Evolutionary conservation across 2,888 invertebrate species (phyloP).

Genomic region (Acanthopleura granulata): DNA sequence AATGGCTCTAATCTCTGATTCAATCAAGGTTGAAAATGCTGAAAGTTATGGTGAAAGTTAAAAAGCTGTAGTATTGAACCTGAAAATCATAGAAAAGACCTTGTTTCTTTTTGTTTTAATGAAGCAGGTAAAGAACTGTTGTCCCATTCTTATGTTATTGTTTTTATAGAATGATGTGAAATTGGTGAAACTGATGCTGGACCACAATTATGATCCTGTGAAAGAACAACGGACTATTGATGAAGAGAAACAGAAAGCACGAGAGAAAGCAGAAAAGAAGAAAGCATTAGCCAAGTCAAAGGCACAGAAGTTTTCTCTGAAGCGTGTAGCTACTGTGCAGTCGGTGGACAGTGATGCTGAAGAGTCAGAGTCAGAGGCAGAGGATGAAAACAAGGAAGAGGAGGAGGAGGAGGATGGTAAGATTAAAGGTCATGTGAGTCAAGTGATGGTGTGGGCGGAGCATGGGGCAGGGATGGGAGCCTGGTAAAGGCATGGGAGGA

Average conservation of each 20-base stretch:
- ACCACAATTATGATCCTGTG: conserved; percentile 32
- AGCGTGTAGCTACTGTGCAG: conserved; percentile 7
- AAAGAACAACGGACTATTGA: conserved; percentile 13
- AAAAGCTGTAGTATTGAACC: too few relatives aligned
- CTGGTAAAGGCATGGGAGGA: too few relatives aligned
- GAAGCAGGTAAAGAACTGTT: too few relatives aligned
- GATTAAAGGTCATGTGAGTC: not conserved
- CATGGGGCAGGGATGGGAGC: too few relatives aligned
- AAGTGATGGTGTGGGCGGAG: too few relatives aligned
- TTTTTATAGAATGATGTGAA: conserved; percentile 30
- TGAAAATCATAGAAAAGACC: too few relatives aligned
- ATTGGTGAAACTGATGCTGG: conserved; percentile 33
- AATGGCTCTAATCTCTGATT: too few relatives aligned
- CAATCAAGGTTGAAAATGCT: too few relatives aligned
- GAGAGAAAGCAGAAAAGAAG: conserved; percentile 13
- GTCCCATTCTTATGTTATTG: too few relatives aligned
- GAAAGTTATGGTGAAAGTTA: too few relatives aligned
- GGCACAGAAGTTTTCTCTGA: conserved; percentile 19
- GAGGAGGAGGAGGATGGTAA: conserved; percentile 21
- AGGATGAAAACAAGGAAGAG: conserved; percentile 26
- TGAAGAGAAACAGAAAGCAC: conserved; percentile 18
- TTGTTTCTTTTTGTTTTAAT: too few relatives aligned
- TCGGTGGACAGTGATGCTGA: conserved; percentile 17
- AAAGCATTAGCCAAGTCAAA: not conserved
- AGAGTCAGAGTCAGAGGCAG: conserved; percentile 28